phyloP scores from a whole-genome alignment of 2,888 invertebrate species.

The Leptodirus hochenwartii region DNA sequence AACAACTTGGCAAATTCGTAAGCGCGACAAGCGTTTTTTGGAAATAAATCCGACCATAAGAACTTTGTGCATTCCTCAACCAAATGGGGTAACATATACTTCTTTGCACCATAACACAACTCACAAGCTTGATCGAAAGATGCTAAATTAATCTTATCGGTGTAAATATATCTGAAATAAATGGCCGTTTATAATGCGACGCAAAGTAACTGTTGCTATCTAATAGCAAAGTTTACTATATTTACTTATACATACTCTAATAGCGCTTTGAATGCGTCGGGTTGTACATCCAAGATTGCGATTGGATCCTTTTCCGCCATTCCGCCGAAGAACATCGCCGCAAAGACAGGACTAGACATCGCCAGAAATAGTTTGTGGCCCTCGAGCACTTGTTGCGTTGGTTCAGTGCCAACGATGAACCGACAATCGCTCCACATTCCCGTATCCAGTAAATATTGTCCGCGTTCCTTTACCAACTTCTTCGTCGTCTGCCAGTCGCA shows the following conservation, averaged over 20 bases:
- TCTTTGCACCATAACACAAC: conserved; percentile 73
- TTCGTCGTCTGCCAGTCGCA: conserved; percentile 64
- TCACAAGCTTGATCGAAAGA: conserved; percentile 79
- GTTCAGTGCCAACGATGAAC: conserved; percentile 63
- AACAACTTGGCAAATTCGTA: conserved; percentile 75
- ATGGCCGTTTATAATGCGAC: conserved; percentile 3
- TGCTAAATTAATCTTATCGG: conserved; percentile 58
- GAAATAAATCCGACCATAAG: conserved; percentile 63
- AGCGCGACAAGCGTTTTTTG: conserved; percentile 67
- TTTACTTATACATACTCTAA: conserved; percentile 39
- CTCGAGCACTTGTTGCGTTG: conserved; percentile 51
- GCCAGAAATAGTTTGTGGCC: conserved; percentile 68
- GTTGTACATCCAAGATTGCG: conserved; percentile 66
- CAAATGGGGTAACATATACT: conserved; percentile 70
- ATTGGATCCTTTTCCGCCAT: conserved; percentile 65
- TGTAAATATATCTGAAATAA: conserved; percentile 54
- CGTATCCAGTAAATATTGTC: conserved; percentile 54
- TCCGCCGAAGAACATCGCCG: conserved; percentile 74
- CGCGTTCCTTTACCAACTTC: conserved; percentile 51
- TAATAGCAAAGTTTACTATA: conserved; percentile 4
- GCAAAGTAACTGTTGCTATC: conserved; percentile 1
- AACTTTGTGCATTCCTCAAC: conserved; percentile 70
- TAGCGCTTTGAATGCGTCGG: conserved; percentile 67
- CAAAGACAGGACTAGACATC: conserved; percentile 77
- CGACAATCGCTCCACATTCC: conserved; percentile 73